Conservation (phyloP, 2,797 vertebrate genomes). For the Sebastes variabilis region DNA sequence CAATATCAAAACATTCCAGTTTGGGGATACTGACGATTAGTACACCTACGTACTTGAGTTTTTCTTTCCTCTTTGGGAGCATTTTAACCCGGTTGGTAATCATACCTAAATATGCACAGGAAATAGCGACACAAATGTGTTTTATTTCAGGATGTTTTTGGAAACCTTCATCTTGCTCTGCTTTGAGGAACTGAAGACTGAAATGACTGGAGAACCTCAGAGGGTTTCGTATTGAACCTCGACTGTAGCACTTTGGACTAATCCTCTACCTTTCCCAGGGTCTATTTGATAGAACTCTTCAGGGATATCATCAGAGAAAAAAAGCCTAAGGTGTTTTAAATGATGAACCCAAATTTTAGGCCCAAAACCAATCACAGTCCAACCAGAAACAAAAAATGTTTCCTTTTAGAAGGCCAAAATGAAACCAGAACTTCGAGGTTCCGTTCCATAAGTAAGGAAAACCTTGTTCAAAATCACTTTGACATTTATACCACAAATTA, state of each 20-base stretch:
- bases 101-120: background rate
- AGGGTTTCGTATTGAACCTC: no score
- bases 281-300: background rate
- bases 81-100: background rate
- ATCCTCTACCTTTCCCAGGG: no score
- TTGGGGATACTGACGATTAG: background rate
- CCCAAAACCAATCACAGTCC: background rate
- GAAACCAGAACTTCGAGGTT: background rate
- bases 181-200: background rate
- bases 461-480: background rate
- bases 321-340: background rate
- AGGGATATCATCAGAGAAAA: background rate
- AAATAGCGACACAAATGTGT: background rate
- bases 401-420: no score
- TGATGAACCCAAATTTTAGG: background rate
- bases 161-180: background rate
- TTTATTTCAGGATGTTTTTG: background rate
- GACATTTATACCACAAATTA: background rate
- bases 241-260: no score
- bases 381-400: background rate
- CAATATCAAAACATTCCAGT: background rate
- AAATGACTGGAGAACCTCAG: background rate
- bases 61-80: background rate
- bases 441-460: background rate
- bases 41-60: background rate